Conservation (phyloP, 2,888 invertebrate species). For the Leptinotarsa peninsularis region DNA sequence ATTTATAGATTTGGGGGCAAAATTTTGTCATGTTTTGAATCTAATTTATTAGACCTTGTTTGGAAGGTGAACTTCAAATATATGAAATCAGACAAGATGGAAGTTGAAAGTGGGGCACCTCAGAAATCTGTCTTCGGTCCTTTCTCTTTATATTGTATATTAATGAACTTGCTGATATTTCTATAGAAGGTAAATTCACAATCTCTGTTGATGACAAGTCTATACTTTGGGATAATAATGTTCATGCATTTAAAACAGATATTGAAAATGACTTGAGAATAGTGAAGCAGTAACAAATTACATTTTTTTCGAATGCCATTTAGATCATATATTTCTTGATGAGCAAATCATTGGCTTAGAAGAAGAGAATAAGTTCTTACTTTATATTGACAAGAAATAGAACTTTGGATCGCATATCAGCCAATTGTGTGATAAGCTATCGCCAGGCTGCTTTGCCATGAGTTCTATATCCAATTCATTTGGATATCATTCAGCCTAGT, state of each 20-base stretch:
- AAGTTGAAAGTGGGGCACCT: not conserved
- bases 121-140: not conserved
- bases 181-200: too few relatives aligned
- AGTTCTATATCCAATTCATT: not conserved
- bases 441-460: not conserved
- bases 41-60: not conserved
- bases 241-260: not conserved
- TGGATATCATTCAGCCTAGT: not conserved
- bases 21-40: not conserved
- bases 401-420: not conserved
- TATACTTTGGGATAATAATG: not conserved
- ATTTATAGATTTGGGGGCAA: not conserved
- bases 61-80: not conserved
- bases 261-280: not conserved
- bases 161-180: not conserved
- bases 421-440: not conserved
- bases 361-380: not conserved
- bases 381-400: not conserved
- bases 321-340: not conserved
- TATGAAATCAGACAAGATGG: not conserved
- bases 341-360: not conserved
- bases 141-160: not conserved
- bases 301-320: not conserved
- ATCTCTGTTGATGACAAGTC: not conserved
- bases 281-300: not conserved